Conservation (phyloP, 2,888 invertebrate genomes). For the Melieria crassipennis region DNA sequence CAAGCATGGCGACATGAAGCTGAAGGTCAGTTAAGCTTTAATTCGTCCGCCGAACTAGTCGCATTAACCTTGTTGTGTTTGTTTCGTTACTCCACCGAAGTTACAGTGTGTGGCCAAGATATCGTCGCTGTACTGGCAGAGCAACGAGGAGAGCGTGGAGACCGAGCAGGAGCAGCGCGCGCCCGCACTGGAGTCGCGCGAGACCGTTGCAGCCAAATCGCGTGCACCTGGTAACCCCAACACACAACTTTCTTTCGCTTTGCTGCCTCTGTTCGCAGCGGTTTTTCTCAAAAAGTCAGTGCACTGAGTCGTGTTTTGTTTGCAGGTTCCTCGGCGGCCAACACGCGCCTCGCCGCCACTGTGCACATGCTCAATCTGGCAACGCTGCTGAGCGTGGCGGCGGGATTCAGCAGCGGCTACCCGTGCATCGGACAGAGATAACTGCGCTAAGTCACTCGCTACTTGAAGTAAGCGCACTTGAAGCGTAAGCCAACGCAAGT, state of each 20-base stretch:
- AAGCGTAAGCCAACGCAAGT: conserved; percentile 8
- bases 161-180: conserved; percentile 78
- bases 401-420: conserved; percentile 27
- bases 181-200: conserved; percentile 80
- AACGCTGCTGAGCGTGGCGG: conserved; percentile 30
- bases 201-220: conserved; percentile 73
- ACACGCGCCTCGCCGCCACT: conserved; percentile 19
- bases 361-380: conserved; percentile 28
- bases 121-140: conserved; percentile 85
- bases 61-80: neutral
- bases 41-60: neutral
- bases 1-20: conserved; percentile 83
- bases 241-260: no score
- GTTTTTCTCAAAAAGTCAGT: neutral
- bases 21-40: conserved; percentile 70
- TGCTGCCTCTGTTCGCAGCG: neutral
- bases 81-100: neutral
- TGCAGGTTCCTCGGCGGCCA: conserved; percentile 36
- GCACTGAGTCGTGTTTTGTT: neutral
- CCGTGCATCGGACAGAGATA: conserved; percentile 35
- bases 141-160: conserved; percentile 88
- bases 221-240: conserved; percentile 71
- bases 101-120: conserved; percentile 85
- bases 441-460: conserved; percentile 16
- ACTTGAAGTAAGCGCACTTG: neutral